Evolutionary conservation across 2,113 vertebrate species (phyloP), one percentile per base, ranked within the genome.

Genomic region (Corynorhinus townsendii): DNA sequence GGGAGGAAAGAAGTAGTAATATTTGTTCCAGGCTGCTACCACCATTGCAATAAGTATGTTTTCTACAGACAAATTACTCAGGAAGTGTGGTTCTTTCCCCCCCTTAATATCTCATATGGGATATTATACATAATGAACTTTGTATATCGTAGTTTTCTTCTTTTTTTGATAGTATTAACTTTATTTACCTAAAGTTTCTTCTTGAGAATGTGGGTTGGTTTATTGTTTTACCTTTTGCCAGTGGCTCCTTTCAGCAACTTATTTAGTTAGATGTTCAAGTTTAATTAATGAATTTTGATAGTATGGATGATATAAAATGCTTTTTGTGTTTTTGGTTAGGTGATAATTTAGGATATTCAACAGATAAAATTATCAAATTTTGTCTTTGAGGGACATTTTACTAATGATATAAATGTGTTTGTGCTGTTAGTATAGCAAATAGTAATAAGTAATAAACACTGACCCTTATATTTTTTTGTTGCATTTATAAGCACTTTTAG

Each of bases 201-300:
- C 40, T 52, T 73, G 24, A 85, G 33, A 77, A 80, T 47, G 2
- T 85, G 54, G 96, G 7, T 79, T 93, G 24, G 16, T 69, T 86
- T 96, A 62, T 89, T 91, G 20, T 93, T 95, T 94, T 83, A 86
- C 43, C 91, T 82, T 90, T 95, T 91, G 83, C n/a, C n/a, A 49
- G 4, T 76, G 62, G 17, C 33, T 94, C n/a, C 15, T 87, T 82
- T 94, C 30, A 77, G 33, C 24, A 96, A 6, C 52, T 86, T 90
- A 75, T 7, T 90, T 15, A 45, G 5, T 43, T 26, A 80, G 35
- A 86, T 97, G 24, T 91, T 94, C 35, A 95, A 45, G 62, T 59
- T 28, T 84, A 15, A 86, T 94, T 7, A 69, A n/a, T 93, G 68
- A 92, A 54, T 47, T 92, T 96, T 91, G 79, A 90, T 87, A 87